A percentile compares a stretch with the other conserved stretches of the same genome.
These are phyloP conservation scores for Pseudocheirus occidentalis DNA, from an alignment of 2,797 vertebrate genomes.

Conservation along the genomic window DNA sequence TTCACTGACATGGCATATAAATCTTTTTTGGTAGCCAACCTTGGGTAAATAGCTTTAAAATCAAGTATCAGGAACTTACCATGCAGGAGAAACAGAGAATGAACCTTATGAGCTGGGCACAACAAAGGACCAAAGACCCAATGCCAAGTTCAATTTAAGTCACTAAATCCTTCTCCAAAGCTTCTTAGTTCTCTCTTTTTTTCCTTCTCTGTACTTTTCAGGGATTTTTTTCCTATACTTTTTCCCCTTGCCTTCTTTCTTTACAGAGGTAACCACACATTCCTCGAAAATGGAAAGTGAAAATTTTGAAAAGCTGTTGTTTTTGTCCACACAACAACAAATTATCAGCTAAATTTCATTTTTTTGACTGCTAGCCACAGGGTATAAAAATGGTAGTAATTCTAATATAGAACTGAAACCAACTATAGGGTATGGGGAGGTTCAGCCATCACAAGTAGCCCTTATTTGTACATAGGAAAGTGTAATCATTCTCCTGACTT, in stretches of 20 bases:
- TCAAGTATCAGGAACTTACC: conserved; percentile 47
- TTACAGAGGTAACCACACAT: neutral
- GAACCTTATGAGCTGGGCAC: conserved; percentile 34
- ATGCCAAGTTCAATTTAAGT: conserved; percentile 52
- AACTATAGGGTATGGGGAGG: neutral
- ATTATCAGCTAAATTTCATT: neutral
- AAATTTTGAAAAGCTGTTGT: neutral
- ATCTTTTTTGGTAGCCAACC: conserved; percentile 54
- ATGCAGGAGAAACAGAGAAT: neutral
- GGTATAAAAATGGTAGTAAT: neutral
- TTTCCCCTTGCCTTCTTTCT: neutral
- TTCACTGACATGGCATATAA: neutral
- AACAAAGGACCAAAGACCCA: conserved; percentile 40
- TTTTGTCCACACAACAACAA: neutral
- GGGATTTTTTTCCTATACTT: neutral
- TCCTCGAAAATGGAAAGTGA: neutral
- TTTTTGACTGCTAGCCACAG: neutral
- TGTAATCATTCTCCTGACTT: neutral
- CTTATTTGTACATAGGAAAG: conserved; percentile 30
- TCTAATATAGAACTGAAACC: conserved; percentile 34
- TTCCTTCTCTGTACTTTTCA: conserved; percentile 31
- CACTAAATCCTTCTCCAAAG: conserved; percentile 8
- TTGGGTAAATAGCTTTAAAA: conserved; percentile 60
- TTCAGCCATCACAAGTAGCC: neutral
- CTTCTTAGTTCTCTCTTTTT: conserved; percentile 39